A percentile compares a stretch with the other conserved stretches of the same genome.
Conservation (phyloP, 1,140 invertebrate genomes). For the Atta colombica region DNA sequence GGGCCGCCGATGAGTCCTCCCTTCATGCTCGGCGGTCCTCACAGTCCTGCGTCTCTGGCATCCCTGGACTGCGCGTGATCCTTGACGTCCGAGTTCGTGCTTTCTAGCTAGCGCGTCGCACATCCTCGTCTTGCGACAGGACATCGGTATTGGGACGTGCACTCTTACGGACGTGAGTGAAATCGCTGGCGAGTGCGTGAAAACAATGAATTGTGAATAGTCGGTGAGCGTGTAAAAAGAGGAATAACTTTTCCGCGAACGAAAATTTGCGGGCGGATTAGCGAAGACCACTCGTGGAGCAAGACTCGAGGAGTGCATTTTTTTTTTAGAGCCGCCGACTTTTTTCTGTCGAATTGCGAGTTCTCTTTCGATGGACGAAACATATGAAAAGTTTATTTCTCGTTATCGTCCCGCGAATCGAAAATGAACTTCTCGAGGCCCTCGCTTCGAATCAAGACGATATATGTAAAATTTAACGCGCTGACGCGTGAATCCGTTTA, state of each 20-base stretch:
- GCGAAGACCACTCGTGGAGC: neutral
- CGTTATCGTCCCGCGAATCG: neutral
- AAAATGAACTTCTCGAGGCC: slow-evolving; percentile 2
- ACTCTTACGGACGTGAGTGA: slow-evolving; percentile 24
- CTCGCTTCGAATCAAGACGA: slow-evolving; percentile 21
- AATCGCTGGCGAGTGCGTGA: slow-evolving; percentile 8
- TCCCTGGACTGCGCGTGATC: slow-evolving; percentile 86
- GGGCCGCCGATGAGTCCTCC: slow-evolving; percentile 85
- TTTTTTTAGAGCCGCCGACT: neutral
- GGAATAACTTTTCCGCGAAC: neutral
- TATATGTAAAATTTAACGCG: neutral
- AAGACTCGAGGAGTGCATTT: neutral
- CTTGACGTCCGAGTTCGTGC: slow-evolving; percentile 36
- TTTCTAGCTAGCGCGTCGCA: slow-evolving; percentile 3
- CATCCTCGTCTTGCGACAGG: neutral
- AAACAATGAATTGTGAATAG: slow-evolving; percentile 10
- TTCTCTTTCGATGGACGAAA: neutral
- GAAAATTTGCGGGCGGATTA: slow-evolving; percentile 2
- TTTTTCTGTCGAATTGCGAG: neutral
- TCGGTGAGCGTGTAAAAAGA: neutral
- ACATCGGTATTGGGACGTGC: neutral
- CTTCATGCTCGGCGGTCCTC: slow-evolving; percentile 84
- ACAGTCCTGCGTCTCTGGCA: slow-evolving; percentile 84
- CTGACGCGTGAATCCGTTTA: slow-evolving; percentile 38
- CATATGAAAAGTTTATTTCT: neutral